A percentile compares a stretch with the other conserved stretches of the same genome.
Evolutionary conservation across 2,888 invertebrate genomes (phyloP).

Genomic region (Orthonevra nobilis): DNA sequence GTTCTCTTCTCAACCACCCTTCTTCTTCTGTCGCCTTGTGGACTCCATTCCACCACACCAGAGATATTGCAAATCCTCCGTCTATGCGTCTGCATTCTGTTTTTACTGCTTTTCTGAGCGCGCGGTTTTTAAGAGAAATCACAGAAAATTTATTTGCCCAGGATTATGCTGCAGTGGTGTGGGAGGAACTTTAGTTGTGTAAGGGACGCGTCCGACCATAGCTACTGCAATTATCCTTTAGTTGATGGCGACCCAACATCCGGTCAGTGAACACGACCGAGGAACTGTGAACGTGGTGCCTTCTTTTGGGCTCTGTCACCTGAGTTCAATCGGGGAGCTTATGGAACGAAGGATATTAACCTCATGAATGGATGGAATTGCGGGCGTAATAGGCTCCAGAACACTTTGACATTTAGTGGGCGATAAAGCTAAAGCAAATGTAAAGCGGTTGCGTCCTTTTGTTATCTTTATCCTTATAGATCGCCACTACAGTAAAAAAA

Average conservation of each 20-base stretch:
- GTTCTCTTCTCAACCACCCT: no score
- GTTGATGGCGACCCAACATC: conserved; percentile 58
- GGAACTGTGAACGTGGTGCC: neutral
- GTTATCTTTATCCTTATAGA: conserved; percentile 18
- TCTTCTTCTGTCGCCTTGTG: no score
- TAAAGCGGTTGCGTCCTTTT: neutral
- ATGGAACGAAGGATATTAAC: conserved; percentile 31
- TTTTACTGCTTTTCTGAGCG: neutral
- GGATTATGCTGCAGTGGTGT: conserved; percentile 26
- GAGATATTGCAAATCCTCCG: neutral
- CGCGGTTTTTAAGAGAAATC: conserved; percentile 49
- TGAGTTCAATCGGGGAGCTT: conserved; percentile 35
- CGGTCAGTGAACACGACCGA: conserved; percentile 3
- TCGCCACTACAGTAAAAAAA: no score
- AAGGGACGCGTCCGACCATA: conserved; percentile 31
- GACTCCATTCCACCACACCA: no score
- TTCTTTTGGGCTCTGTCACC: conserved; percentile 27
- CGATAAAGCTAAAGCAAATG: neutral
- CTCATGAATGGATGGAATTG: conserved; percentile 3
- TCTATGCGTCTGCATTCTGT: neutral
- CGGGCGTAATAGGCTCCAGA: conserved; percentile 6
- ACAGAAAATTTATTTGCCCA: conserved; percentile 61
- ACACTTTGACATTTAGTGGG: conserved; percentile 10
- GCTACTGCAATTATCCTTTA: conserved; percentile 61
- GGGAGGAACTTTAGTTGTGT: conserved; percentile 1